Base-by-base conservation (phyloP, 1,140 invertebrate species). In the Temnothorax nylanderi region DNA sequence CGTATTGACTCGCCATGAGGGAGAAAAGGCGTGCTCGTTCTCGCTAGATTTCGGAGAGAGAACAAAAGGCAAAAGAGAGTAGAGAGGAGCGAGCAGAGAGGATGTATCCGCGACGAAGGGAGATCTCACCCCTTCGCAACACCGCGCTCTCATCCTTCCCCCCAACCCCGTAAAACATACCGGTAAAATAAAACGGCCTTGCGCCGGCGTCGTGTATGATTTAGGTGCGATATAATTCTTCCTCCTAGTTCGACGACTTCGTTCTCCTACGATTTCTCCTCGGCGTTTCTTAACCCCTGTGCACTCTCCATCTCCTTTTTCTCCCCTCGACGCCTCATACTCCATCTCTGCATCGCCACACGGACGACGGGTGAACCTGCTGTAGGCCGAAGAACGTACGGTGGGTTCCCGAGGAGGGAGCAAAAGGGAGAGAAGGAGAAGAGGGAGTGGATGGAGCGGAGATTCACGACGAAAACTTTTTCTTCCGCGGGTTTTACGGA, bases 171-270 rank as follows among this genome's bases (percentile, higher is more conserved):
- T 60, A 82, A 84, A 84, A 84, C 41, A 41, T 72, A 47, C 37
- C 67, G 41, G 41, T 75, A 41, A 84, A 84, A 84, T 62, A 37
- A 56, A 75, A 84, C 34, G 75, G 58, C 62, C 49, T 58, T 56
- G 69, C 58, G 47, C 47, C 54, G 37, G 54, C 64, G 37, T 77
- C 74, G 81, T 86, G 78, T 80, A 89, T 87, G 87, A 88, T 89
- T 89, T 89, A 89, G 77, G 49, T 69, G 54, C 69, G 62, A 87
- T 82, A 89, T 89, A 89, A 89, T 89, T 89, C 71, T 82, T 82
- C 56, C 62, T 41, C 21, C 37, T 41, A n/a, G 60, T 85, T 87
- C 69, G 78, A 84, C 78, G 54, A 85, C 60, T 87, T 85, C 47
- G 47, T 87, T 85, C 78, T 72, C 18, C 54, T 86, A 47, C 47